Base-by-base conservation (phyloP, 2,888 invertebrate species). In the Globia sparganii region DNA sequence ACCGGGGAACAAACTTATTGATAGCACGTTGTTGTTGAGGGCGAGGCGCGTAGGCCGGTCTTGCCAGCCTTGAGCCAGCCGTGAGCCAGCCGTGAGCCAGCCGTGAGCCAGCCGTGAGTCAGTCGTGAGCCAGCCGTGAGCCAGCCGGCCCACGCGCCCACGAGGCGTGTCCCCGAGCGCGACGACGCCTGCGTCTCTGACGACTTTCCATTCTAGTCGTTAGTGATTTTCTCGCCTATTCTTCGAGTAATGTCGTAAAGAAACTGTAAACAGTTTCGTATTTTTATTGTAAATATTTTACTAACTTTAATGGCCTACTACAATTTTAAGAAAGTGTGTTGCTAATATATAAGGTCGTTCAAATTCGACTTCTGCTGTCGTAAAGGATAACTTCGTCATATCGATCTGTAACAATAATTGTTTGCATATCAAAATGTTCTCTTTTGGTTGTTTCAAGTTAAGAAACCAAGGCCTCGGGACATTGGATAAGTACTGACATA, bases 241-340 rank as follows among this genome's bases (percentile, higher is more conserved):
- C 93, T 96, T 95, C 92, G 92, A 94, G 91, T 94, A 94, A 94
- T 91, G 91, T 93, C 93, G 91, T 95, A 93, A 91, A 92, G 93
- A 91, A 95, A 94, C 94, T 95, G 94, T 95, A 93, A 94, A 94
- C 94, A 92, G 94, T 94, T 94, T 94, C 94, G 90, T 93, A 92
- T 94, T 94, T 94, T 95, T 95, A 95, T 91, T 96, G 96, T 96
- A 96, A 94, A 96, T 96, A 96, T 95, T 95, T 94, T 95, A 94
- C 90, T 94, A 94, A 94, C 90, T 94, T 94, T 93, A 93, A 95
- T 94, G 96, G 96, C 96, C 96, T 96, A 96, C 91, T 94, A 94
- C 90, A 91, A 91, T 92, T 93, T 92, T 93, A 93, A 93, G 93
- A 92, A 92, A 91, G 94, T 94, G 94, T 95, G 94, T 95, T 94